A percentile compares a stretch with the other conserved stretches of the same genome.
Evolutionary conservation across 2,888 invertebrate species (phyloP).

Genomic region (Melinaea menophilus): DNA sequence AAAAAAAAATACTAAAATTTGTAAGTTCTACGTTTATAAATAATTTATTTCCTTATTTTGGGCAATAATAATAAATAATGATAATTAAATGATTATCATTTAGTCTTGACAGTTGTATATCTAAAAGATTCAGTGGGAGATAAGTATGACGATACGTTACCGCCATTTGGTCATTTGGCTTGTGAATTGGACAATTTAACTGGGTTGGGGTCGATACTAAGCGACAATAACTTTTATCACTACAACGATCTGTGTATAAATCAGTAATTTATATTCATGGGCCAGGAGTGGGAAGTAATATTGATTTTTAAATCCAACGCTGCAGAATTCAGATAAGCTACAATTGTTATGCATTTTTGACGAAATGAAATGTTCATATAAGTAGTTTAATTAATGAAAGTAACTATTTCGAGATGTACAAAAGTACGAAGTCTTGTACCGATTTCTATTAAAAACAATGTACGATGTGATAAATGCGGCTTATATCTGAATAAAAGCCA

Average conservation of each 20-base stretch:
- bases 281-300: conserved; percentile 39
- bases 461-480: conserved; percentile 11
- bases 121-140: conserved; percentile 63
- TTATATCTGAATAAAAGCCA: conserved; percentile 22
- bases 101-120: conserved; percentile 54
- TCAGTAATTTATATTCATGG: conserved; percentile 68
- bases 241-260: conserved; percentile 55
- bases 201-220: conserved; percentile 61
- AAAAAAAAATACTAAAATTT: too few species aligned
- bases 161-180: conserved; percentile 67
- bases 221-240: conserved; percentile 67
- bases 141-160: conserved; percentile 67
- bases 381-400: neutral
- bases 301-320: conserved; percentile 44
- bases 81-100: conserved; percentile 46
- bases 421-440: neutral
- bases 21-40: too few species aligned
- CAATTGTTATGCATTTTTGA: conserved; percentile 16
- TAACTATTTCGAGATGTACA: neutral
- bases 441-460: conserved; percentile 10
- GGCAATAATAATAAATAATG: neutral
- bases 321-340: conserved; percentile 40
- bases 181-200: conserved; percentile 68
- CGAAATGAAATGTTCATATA: conserved; percentile 6
- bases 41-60: too few species aligned